Conservation (phyloP, 1,140 invertebrate species). For the Calliopsis andreniformis region DNA sequence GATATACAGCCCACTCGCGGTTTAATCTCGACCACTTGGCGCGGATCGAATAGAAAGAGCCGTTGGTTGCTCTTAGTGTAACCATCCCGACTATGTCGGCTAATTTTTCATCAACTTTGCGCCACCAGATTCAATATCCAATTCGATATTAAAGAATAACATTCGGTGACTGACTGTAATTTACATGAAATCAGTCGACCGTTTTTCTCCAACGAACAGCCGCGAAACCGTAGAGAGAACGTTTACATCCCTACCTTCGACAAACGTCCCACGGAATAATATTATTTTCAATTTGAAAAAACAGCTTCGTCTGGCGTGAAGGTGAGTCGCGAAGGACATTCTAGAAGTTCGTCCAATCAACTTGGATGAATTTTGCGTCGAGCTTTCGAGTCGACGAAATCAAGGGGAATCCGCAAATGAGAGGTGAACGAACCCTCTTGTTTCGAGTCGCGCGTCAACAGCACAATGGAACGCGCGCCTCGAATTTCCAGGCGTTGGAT, state of each 20-base stretch:
- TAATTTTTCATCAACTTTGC: constrained; percentile 54
- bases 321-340: too few species aligned
- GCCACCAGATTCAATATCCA: constrained; percentile 52
- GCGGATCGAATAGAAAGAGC: constrained; percentile 36
- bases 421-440: constrained; percentile 39
- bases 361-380: not conserved
- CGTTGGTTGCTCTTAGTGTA: constrained; percentile 23
- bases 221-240: not conserved
- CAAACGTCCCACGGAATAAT: constrained; percentile 4
- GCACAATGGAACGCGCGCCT: constrained; percentile 11
- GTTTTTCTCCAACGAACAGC: not conserved
- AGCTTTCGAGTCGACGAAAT: not conserved
- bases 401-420: constrained; percentile 22
- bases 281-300: constrained; percentile 19
- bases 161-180: constrained; percentile 52
- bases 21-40: constrained; percentile 67
- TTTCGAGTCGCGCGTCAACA: constrained; percentile 20
- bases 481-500: constrained; percentile 14
- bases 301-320: not conserved
- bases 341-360: not conserved
- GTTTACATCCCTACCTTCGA: not conserved
- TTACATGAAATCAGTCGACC: constrained; percentile 35
- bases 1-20: constrained; percentile 67
- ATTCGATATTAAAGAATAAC: constrained; percentile 70
- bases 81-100: not conserved